phyloP scores from a whole-genome alignment of 2,113 vertebrate genomes.

The Dendropsophus ebraccatus region DNA sequence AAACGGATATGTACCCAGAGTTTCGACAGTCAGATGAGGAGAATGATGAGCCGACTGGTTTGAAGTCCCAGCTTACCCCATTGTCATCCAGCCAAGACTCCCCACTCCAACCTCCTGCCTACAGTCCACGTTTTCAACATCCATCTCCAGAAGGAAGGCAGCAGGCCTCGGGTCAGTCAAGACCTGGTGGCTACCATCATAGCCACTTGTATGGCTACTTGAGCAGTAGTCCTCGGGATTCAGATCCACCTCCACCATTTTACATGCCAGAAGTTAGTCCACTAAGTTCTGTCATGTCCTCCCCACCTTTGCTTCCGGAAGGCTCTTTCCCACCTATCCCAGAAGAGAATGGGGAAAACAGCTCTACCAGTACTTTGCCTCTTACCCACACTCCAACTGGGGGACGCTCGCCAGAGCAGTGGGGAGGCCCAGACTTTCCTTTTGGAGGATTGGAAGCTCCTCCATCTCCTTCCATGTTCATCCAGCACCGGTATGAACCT shows the following conservation, averaged over 20 bases:
- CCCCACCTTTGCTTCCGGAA: slow-evolving; percentile 85
- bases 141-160: slow-evolving; percentile 89
- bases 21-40: slow-evolving; percentile 98
- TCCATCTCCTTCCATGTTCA: slow-evolving; percentile 87
- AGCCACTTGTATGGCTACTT: slow-evolving; percentile 94
- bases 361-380: slow-evolving; percentile 92
- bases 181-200: slow-evolving; percentile 89
- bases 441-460: slow-evolving; percentile 90
- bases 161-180: slow-evolving; percentile 91
- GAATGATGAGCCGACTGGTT: slow-evolving; percentile 91
- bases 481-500: slow-evolving; percentile 84
- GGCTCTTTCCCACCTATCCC: slow-evolving; percentile 93
- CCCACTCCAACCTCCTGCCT: slow-evolving; percentile 96
- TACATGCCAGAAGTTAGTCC: slow-evolving; percentile 98
- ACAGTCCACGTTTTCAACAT: slow-evolving; percentile 92
- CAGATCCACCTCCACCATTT: slow-evolving; percentile 90
- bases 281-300: slow-evolving; percentile 94
- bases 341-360: slow-evolving; percentile 90
- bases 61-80: slow-evolving; percentile 94
- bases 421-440: slow-evolving; percentile 91
- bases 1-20: slow-evolving; percentile 98
- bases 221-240: slow-evolving; percentile 90
- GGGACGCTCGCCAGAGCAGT: slow-evolving; percentile 90
- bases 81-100: slow-evolving; percentile 98
- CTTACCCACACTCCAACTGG: slow-evolving; percentile 93